Evolutionary conservation across 2,888 invertebrate species (phyloP), one percentile per base, ranked within the genome.

Genomic region (Meloe dianella): DNA sequence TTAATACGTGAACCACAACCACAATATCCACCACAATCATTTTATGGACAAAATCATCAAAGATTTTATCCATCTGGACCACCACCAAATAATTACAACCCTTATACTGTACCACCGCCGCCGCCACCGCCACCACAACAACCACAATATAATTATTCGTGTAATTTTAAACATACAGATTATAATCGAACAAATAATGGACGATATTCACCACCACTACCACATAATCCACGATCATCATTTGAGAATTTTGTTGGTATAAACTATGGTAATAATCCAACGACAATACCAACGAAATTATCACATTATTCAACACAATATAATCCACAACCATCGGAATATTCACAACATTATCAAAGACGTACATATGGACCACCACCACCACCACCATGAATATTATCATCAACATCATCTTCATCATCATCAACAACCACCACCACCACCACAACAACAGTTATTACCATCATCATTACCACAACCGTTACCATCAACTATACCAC

Each of bases 341-440:
- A 79, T 62, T 77, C 80, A 38, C 80, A 80, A 67, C 80, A 80
- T 64, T 80, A 80, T 66, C 80, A 80, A 63, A 69, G 80, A 41
- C 68, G 79, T 35, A 57, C 71, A 32, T 47, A 67, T 35, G 57
- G 69, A 1, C 69, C 69, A 6, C 77, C 77, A 51, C 38, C 38
- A 38, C 14, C n/a, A 38, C 3, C 14, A 38, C 14, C 12, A 32
- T 32, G 2, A 78, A 5, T 78, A 75, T 63, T 78, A 77, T 62
- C 76, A 75, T 30, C 71, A 69, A 54, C 69, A 65, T 29, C 69
- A 51, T 38, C 64, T 17, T 61, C 17, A 17, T 6, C 47, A 47
- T 20, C 47, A 17, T 2, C 47, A 20, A 17, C 47, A 47, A 47
- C 7, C 17, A 47, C 2, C 14, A n/a, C n/a, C 47, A 47, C 17